Conservation (phyloP, 1,140 invertebrate genomes). For the Drosophila miranda region DNA sequence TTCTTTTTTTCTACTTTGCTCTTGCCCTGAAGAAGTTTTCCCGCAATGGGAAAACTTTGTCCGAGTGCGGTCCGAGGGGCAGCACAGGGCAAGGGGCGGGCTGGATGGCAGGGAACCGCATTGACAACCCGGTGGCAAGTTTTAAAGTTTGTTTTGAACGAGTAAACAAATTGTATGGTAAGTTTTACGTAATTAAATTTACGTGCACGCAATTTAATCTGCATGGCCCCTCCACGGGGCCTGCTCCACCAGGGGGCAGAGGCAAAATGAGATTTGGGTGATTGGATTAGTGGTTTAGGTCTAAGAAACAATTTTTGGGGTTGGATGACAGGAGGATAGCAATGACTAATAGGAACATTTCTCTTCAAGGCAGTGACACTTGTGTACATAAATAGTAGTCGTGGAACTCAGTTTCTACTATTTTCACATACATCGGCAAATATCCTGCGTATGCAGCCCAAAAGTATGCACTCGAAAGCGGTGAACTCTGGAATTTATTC, state of each 20-base stretch:
- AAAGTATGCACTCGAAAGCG: too few relatives aligned
- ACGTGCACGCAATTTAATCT: conserved; percentile 75
- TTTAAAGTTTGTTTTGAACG: conserved; percentile 78
- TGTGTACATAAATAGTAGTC: too few relatives aligned
- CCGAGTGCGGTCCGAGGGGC: conserved; percentile 26
- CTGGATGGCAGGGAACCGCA: conserved; percentile 28
- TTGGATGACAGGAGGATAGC: background rate
- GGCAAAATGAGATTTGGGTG: conserved; percentile 8
- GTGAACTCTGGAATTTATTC: too few relatives aligned
- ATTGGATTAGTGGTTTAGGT: conserved; percentile 31
- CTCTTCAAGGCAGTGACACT: background rate
- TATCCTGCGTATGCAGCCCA: too few relatives aligned
- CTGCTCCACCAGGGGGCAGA: too few relatives aligned
- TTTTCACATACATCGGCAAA: too few relatives aligned
- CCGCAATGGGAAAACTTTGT: conserved; percentile 35
- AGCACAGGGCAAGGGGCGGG: conserved; percentile 12
- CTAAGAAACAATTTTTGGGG: background rate
- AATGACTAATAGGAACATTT: background rate
- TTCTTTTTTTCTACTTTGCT: conserved; percentile 3
- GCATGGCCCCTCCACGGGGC: background rate
- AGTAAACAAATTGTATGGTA: conserved; percentile 74
- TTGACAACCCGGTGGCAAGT: conserved; percentile 64
- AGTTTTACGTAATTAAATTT: conserved; percentile 78
- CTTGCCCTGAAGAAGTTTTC: conserved; percentile 12
- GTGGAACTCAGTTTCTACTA: too few relatives aligned